These are phyloP conservation scores for Drosophila repleta DNA, from an alignment of 1,140 invertebrate genomes.

Conservation along the genomic window DNA sequence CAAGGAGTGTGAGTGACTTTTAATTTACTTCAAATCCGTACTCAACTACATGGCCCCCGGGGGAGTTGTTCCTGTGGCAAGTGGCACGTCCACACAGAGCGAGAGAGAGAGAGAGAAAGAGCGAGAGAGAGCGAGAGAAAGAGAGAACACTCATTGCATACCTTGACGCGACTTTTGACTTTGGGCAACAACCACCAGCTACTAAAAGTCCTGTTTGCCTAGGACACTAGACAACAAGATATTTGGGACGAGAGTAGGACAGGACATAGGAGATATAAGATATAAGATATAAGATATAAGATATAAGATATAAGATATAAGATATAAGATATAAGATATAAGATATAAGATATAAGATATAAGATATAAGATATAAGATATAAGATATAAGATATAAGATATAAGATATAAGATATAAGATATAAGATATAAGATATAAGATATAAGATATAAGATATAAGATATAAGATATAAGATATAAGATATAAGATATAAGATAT, in stretches of 20 bases:
- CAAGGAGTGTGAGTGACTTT: constrained; percentile 77
- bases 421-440: no score
- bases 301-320: no score
- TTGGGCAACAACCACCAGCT: constrained; percentile 48
- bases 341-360: no score
- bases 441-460: no score
- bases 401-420: no score
- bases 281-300: no score
- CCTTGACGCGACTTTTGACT: constrained; percentile 61
- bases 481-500: no score
- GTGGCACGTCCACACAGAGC: constrained; percentile 31
- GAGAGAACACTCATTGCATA: constrained; percentile 20
- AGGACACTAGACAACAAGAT: constrained; percentile 38
- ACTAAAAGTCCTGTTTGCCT: constrained; percentile 17
- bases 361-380: no score
- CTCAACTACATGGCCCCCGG: constrained; percentile 76
- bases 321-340: no score
- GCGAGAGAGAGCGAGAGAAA: constrained; percentile 1
- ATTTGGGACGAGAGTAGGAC: neutral
- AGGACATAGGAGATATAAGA: neutral
- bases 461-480: no score
- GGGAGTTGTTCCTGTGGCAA: constrained; percentile 66
- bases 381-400: no score
- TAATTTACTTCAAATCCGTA: constrained; percentile 83
- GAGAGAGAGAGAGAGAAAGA: no score